Percentiles rank a stretch among this genome's conserved stretches.
Conservation (phyloP, 2,888 invertebrate genomes). For the Pelosia muscerda region DNA sequence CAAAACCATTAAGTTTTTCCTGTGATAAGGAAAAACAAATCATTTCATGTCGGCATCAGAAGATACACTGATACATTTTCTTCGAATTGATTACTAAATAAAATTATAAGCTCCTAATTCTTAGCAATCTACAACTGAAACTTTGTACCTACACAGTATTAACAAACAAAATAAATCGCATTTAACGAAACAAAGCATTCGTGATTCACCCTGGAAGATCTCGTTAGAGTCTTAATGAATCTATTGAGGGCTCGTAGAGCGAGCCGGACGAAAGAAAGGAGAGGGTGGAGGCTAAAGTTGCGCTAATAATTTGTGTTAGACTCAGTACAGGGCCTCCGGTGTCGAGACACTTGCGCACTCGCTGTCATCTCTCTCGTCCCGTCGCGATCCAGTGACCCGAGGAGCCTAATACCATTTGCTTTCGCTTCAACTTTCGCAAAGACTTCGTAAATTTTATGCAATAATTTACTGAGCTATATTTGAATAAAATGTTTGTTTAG, state of each 20-base stretch:
- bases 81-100: background rate
- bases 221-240: constrained; percentile 86
- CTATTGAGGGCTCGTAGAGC: constrained; percentile 84
- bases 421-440: constrained; percentile 63
- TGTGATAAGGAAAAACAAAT: no score
- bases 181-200: constrained; percentile 82
- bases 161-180: constrained; percentile 80
- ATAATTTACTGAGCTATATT: constrained; percentile 35
- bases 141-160: constrained; percentile 60
- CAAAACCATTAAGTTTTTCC: background rate
- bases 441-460: constrained; percentile 52
- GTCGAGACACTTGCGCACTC: constrained; percentile 44
- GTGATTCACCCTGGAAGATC: constrained; percentile 82
- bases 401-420: constrained; percentile 72
- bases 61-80: background rate
- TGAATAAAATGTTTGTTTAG: background rate
- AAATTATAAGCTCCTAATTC: constrained; percentile 18
- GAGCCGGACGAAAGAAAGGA: constrained; percentile 76
- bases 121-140: constrained; percentile 25
- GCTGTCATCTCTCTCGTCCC: constrained; percentile 39
- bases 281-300: constrained; percentile 68
- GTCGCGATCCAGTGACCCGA: constrained; percentile 68
- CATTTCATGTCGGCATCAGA: background rate
- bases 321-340: constrained; percentile 32
- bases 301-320: constrained; percentile 80